Evolutionary conservation across 2,113 vertebrate species (phyloP).

Genomic region (Cyanoderma ruficeps): DNA sequence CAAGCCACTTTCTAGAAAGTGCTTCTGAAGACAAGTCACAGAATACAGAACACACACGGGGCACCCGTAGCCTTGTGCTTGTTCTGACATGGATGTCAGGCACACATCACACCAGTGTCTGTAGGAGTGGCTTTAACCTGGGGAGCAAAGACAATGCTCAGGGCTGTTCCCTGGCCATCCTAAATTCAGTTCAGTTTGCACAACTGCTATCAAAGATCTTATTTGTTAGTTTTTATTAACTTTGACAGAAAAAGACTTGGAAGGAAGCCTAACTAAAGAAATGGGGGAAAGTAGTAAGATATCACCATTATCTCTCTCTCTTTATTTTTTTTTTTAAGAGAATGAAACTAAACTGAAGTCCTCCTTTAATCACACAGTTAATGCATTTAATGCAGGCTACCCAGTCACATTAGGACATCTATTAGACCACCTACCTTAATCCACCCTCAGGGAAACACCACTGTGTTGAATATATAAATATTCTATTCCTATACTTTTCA

Average conservation of each 20-base stretch:
- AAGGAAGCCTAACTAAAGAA: not conserved
- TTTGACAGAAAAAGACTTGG: not conserved
- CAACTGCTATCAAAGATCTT: not conserved
- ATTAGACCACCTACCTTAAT: not conserved
- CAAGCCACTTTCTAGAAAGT: not conserved
- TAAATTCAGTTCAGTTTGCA: not conserved
- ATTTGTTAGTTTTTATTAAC: not conserved
- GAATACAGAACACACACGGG: accelerated
- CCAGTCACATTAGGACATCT: not conserved
- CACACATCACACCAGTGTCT: not conserved
- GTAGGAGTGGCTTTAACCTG: not conserved
- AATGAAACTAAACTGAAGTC: not conserved
- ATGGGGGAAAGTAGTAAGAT: not conserved
- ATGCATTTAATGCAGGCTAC: not conserved
- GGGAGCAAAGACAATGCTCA: not conserved
- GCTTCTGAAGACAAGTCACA: not conserved
- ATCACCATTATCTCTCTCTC: not conserved
- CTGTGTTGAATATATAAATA: not conserved
- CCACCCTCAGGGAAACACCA: not conserved
- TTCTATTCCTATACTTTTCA: not conserved
- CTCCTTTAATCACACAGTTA: not conserved
- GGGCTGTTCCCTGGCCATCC: not conserved
- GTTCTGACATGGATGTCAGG: not conserved
- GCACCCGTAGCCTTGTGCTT: not conserved
- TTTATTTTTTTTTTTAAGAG: too few relatives aligned